These are phyloP conservation scores for Dendroctonus valens DNA, from an alignment of 1,140 invertebrate species.

Conservation along the genomic window DNA sequence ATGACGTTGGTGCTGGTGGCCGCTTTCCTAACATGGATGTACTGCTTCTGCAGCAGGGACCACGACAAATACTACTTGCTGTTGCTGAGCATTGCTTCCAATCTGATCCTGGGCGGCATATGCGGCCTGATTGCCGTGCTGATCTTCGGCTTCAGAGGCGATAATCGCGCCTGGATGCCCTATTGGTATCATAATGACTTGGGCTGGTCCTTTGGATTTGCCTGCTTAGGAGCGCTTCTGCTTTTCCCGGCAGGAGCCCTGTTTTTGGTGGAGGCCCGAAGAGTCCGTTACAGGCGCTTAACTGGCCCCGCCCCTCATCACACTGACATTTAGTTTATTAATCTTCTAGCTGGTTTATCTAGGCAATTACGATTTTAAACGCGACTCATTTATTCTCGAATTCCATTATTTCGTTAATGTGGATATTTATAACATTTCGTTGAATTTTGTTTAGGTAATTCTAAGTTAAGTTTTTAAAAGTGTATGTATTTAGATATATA, in stretches of 20 bases:
- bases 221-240: constrained; percentile 72
- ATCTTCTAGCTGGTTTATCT: too few species aligned
- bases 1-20: constrained; percentile 75
- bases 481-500: too few species aligned
- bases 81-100: constrained; percentile 69
- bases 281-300: constrained; percentile 68
- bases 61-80: constrained; percentile 75
- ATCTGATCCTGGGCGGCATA: constrained; percentile 68
- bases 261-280: constrained; percentile 78
- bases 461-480: too few species aligned
- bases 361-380: too few species aligned
- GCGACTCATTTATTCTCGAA: too few species aligned
- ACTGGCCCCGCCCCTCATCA: constrained; percentile 61
- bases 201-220: constrained; percentile 92
- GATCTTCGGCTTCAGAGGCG: constrained; percentile 83
- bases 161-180: constrained; percentile 94
- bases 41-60: constrained; percentile 73
- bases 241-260: constrained; percentile 72
- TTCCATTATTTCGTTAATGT: too few species aligned
- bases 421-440: too few species aligned
- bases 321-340: constrained; percentile 58
- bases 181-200: constrained; percentile 94
- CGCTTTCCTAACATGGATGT: constrained; percentile 68
- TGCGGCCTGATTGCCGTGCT: constrained; percentile 73
- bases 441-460: too few species aligned